phyloP scores from a whole-genome alignment of 2,888 invertebrate genomes.

The Stenichneumon culpator region DNA sequence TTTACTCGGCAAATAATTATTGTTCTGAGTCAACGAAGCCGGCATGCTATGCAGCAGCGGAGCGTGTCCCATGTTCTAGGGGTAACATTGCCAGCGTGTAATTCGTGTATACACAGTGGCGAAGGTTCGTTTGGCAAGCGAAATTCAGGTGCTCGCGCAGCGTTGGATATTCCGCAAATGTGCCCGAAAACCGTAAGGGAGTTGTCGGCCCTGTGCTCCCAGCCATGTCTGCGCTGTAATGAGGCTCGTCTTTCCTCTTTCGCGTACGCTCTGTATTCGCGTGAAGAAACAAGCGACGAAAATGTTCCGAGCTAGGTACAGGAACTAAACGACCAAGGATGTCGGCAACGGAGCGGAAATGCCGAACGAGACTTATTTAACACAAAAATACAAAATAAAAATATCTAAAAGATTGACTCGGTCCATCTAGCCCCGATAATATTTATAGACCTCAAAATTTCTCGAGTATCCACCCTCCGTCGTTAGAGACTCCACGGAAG shows the following conservation, averaged over 20 bases:
- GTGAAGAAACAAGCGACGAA: constrained; percentile 52
- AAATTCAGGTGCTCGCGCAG: constrained; percentile 19
- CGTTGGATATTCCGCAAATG: constrained; percentile 50
- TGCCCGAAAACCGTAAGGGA: constrained; percentile 41
- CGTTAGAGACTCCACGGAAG: constrained; percentile 6
- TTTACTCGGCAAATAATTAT: constrained; percentile 61
- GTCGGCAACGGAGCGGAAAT: neutral
- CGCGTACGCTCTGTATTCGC: constrained; percentile 60
- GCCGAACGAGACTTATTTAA: neutral
- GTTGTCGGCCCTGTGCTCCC: neutral
- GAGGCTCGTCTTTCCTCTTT: constrained; percentile 35
- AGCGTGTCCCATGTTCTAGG: constrained; percentile 33
- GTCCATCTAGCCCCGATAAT: constrained; percentile 1
- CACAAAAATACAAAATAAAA: neutral
- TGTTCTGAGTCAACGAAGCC: constrained; percentile 76
- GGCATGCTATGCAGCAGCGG: constrained; percentile 53
- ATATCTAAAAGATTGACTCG: neutral
- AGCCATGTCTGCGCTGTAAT: constrained; percentile 37
- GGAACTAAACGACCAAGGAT: neutral
- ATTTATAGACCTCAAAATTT: neutral
- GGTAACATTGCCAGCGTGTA: constrained; percentile 37
- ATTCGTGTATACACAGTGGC: constrained; percentile 17
- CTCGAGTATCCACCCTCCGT: constrained; percentile 4
- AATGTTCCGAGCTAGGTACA: neutral
- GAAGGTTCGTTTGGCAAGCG: constrained; percentile 34